Base-by-base conservation (phyloP, 2,888 invertebrate genomes). In the Argyresthia albistria region DNA sequence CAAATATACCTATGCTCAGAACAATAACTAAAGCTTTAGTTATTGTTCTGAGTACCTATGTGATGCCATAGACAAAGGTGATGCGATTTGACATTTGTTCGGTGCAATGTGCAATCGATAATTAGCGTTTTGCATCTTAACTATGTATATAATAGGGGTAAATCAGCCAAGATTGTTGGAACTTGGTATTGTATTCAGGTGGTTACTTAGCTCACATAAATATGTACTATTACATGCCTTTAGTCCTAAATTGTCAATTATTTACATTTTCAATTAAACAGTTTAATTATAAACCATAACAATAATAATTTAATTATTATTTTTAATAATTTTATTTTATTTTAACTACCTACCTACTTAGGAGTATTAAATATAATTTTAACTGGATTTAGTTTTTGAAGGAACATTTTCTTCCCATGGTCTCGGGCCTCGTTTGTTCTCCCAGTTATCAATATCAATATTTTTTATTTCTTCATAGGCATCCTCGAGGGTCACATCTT, bases 371-470 rank as follows among this genome's bases (percentile, higher is more conserved):
- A 51, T 54, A 61, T 58, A 54, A 59, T 56, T 59, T 60, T 57
- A 63, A 62, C 58, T 57, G 55, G 11, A 60, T 54, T 61, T 60
- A 42, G 25, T 14, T 15, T 50, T 39, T 42, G 14, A 15, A 12
- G 12, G 52, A 10, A 9, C 36, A 15, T n/a, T 39, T 12, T 91
- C 89, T 67, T 97, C 96, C 96, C 96, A 96, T 0, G 96, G 96
- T 52, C 97, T 86, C 6, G 96, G 94, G 0, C 95, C 95, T 62
- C 97, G 86, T 59, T 92, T 91, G 67, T 96, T 96, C 68, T 94
- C 91, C 97, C 97, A 97, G 61, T 92, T 90, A 58, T 95, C 93
- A 60, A 95, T 91, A 70, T 97, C 93, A 43, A 93, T 73, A 53
- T 88, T 74, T 71, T 93, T 88, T 2, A 95, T 86, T 76, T 93